phyloP scores from a whole-genome alignment of 2,888 invertebrate genomes.

The Petrophora chlorosata region DNA sequence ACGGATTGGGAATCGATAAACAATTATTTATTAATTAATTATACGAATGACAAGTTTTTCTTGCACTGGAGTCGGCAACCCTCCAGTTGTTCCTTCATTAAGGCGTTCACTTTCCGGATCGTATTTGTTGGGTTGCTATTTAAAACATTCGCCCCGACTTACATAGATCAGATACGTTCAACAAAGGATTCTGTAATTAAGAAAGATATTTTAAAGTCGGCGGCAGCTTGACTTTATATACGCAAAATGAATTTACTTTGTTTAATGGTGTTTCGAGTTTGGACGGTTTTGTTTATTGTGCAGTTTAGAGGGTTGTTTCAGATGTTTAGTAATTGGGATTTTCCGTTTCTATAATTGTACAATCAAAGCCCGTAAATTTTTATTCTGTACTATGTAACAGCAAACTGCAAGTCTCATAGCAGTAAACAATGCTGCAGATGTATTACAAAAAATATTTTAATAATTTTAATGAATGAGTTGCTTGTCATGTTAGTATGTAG shows the following conservation, averaged over 20 bases:
- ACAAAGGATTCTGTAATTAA: constrained; percentile 84
- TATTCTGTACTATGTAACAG: too few species aligned
- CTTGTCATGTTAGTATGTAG: too few species aligned
- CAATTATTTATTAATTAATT: too few species aligned
- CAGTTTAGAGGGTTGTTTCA: constrained; percentile 16
- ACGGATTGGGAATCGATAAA: too few species aligned
- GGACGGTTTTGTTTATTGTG: constrained; percentile 43
- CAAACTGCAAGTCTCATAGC: too few species aligned
- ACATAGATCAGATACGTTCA: constrained; percentile 84
- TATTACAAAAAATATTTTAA: too few species aligned
- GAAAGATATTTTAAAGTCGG: constrained; percentile 82
- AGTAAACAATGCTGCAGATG: too few species aligned
- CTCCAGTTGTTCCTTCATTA: constrained; percentile 73
- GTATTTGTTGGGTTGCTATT: constrained; percentile 81
- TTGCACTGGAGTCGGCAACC: constrained; percentile 46
- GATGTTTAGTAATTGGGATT: constrained; percentile 7
- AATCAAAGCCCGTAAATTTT: too few species aligned
- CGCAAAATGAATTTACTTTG: constrained; percentile 80
- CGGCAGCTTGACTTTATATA: constrained; percentile 81
- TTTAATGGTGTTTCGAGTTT: constrained; percentile 74
- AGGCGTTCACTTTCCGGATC: constrained; percentile 76
- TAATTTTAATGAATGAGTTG: too few species aligned
- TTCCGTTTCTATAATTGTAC: neutral
- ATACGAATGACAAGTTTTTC: too few species aligned
- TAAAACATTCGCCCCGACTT: constrained; percentile 82